Percentiles rank a stretch among this genome's conserved stretches.
Conservation (phyloP, 1,140 invertebrate species). For the Steinernema khuongi region DNA sequence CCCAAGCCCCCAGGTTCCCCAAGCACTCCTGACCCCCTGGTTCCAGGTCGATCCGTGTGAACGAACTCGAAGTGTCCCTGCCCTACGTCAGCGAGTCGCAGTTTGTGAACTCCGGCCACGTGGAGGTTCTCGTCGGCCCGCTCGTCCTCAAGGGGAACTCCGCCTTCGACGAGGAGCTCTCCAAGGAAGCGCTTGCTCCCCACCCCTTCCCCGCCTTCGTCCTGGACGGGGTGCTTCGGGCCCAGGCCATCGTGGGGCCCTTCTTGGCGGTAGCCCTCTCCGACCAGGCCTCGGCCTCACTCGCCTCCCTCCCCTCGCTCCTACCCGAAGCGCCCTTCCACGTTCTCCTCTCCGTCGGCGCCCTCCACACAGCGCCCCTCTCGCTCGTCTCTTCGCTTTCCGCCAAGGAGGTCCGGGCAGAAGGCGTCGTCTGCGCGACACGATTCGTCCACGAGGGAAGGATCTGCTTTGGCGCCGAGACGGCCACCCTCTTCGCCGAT, state of each 20-base stretch:
- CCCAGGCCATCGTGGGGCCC: background rate
- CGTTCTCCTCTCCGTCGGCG: background rate
- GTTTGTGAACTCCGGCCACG: background rate
- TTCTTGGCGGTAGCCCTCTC: background rate
- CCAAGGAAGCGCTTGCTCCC: background rate
- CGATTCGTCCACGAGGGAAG: background rate
- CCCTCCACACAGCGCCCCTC: background rate
- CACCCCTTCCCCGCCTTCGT: slow-evolving; percentile 1
- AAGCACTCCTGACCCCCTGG: background rate
- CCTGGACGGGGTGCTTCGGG: background rate
- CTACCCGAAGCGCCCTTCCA: background rate
- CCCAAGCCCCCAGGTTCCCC: no score
- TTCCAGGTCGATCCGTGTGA: background rate
- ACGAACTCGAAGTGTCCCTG: background rate
- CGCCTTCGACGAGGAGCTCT: background rate
- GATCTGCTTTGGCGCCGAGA: background rate
- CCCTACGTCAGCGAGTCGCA: background rate
- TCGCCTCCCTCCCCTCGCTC: background rate
- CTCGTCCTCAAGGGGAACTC: slow-evolving; percentile 2
- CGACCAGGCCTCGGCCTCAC: background rate
- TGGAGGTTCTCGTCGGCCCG: background rate
- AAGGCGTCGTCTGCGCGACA: background rate
- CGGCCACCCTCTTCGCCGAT: background rate
- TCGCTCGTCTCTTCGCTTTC: background rate
- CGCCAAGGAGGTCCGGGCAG: background rate